Conservation (phyloP, 30 jellyfish, hydroid and myxozoan genomes). For the Turritopsis dohrnii region DNA sequence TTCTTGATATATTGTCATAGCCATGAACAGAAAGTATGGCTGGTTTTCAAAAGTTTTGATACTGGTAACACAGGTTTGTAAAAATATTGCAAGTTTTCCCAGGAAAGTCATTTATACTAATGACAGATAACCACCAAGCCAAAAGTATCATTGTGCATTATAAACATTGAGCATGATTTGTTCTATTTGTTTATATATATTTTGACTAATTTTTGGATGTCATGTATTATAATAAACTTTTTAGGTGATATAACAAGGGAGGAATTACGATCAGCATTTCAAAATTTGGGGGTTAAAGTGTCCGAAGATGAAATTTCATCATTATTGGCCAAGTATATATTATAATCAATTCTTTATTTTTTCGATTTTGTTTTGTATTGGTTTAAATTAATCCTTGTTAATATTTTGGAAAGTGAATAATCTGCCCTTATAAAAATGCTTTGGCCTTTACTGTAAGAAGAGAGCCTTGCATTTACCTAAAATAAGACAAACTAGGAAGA, state of each 20-base stretch:
- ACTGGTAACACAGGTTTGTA: conserved; percentile 74
- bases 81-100: background rate
- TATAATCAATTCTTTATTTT: too few species aligned
- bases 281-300: conserved; percentile 77
- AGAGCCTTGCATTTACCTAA: background rate
- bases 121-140: background rate
- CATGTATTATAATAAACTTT: background rate
- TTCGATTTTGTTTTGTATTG: background rate
- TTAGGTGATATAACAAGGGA: conserved; percentile 66
- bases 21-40: conserved; percentile 96
- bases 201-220: too few species aligned
- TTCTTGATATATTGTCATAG: conserved; percentile 77
- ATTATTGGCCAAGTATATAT: conserved; percentile 66
- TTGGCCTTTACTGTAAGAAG: background rate
- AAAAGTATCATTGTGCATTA: too few species aligned
- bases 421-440: too few species aligned
- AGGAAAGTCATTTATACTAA: background rate
- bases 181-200: too few species aligned
- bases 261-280: conserved; percentile 69
- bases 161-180: too few species aligned
- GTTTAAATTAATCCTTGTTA: background rate
- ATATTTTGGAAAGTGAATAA: too few species aligned
- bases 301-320: conserved; percentile 57
- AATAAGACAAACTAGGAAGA: too few species aligned
- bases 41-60: conserved; percentile 87